phyloP scores from a whole-genome alignment of 1,140 invertebrate genomes.

The Whitmania pigra region DNA sequence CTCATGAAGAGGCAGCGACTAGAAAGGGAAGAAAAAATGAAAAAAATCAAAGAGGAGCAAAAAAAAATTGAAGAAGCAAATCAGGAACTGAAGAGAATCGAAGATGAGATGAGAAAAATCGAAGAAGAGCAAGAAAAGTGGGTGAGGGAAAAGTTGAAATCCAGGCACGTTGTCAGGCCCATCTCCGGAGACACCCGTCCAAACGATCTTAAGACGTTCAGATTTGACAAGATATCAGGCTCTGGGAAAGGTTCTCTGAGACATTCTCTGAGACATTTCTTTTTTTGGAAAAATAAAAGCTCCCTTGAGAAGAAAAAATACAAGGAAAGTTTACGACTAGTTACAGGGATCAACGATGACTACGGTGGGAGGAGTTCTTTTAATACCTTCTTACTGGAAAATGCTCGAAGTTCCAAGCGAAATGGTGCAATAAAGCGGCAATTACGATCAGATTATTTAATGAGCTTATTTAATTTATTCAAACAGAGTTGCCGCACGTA shows the following conservation, averaged over 20 bases:
- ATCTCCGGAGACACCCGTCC: background rate
- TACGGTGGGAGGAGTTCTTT: no score
- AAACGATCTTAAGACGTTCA: background rate
- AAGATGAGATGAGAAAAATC: background rate
- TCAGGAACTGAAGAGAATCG: constrained; percentile 10
- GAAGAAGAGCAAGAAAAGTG: constrained; percentile 10
- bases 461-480: background rate
- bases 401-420: background rate
- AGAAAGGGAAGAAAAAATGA: background rate
- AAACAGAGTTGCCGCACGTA: background rate
- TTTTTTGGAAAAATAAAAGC: background rate
- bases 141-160: background rate
- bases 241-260: background rate
- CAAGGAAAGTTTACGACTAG: no score
- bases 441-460: background rate
- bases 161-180: background rate
- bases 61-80: background rate
- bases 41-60: background rate
- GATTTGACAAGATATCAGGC: background rate
- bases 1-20: background rate
- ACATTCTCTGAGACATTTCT: no score
- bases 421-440: background rate
- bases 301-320: background rate
- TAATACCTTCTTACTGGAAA: background rate
- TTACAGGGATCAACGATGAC: no score